Conservation (phyloP, 2,113 vertebrate species). For the Damaliscus lunatus region DNA sequence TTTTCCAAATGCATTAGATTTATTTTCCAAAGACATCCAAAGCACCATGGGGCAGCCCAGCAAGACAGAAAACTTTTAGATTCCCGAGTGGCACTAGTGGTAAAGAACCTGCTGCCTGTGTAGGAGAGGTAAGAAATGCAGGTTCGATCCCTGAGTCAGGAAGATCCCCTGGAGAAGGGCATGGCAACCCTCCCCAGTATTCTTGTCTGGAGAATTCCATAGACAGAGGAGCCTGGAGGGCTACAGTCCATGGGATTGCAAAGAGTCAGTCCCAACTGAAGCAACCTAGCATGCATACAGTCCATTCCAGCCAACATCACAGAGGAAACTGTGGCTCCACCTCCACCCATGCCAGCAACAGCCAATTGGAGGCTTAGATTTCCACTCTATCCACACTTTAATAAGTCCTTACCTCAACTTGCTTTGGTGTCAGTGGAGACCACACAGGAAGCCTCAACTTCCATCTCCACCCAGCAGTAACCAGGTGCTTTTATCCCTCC, state of each 20-base stretch:
- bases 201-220: background rate
- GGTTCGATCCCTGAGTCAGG: background rate
- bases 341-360: background rate
- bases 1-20: background rate
- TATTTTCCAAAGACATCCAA: background rate
- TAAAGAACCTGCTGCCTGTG: background rate
- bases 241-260: background rate
- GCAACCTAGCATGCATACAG: background rate
- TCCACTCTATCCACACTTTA: background rate
- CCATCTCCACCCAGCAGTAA: background rate
- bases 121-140: background rate
- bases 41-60: background rate
- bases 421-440: background rate
- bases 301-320: background rate
- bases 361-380: background rate
- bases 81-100: background rate
- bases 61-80: background rate
- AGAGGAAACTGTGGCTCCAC: background rate
- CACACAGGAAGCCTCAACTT: background rate
- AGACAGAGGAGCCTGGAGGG: background rate
- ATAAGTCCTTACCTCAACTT: background rate
- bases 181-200: background rate
- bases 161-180: background rate
- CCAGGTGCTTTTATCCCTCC: background rate
- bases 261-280: background rate